Evolutionary conservation across 2,888 invertebrate genomes (phyloP), one percentile per base, ranked within the genome.

Genomic region (Temnothorax ravouxi): DNA sequence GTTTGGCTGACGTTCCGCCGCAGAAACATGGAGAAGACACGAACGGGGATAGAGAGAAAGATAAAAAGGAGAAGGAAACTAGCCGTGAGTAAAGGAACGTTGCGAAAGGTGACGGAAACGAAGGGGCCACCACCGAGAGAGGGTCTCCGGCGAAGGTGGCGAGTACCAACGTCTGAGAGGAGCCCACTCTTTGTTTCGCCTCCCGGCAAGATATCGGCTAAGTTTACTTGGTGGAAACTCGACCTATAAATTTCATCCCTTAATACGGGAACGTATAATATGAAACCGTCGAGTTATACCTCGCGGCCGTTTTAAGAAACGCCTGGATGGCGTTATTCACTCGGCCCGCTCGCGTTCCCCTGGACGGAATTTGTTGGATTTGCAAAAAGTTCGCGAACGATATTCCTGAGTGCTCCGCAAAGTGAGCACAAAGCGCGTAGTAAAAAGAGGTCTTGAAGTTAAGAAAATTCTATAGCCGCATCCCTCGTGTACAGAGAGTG

Each of bases 211-310:
- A 87, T 88, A 89, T 88, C 88, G 87, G 86, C 87, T 84, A 89
- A 91, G 90, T 90, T 92, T 91, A 91, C 89, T 84, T 3, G 0
- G 79, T 85, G 83, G 87, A 92, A 93, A 92, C 91, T 93, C 92
- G 86, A 87, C 88, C 89, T 89, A 93, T 93, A 93, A 93, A 93
- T 93, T 92, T 91, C 34, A 88, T 77, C 88, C 91, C 67, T 87
- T 90, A 87, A 90, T 90, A 84, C 90, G 54, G 29, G 74, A 56
- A 66, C 88, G 86, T 86, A 91, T 92, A 90, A 92, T 91, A 89
- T 88, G 87, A 84, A 90, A 86, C 89, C 62, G 86, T 72, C 84
- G 90, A 88, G 88, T 91, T 88, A 89, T 90, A 85, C 56, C 84
- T 77, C 81, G 64, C 47, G 61, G 59, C 9, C 76, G 89, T 91